A percentile compares a stretch with the other conserved stretches of the same genome.
These are phyloP conservation scores for Tubiluchus corallicola DNA, from an alignment of 2,888 invertebrate genomes.

Conservation along the genomic window DNA sequence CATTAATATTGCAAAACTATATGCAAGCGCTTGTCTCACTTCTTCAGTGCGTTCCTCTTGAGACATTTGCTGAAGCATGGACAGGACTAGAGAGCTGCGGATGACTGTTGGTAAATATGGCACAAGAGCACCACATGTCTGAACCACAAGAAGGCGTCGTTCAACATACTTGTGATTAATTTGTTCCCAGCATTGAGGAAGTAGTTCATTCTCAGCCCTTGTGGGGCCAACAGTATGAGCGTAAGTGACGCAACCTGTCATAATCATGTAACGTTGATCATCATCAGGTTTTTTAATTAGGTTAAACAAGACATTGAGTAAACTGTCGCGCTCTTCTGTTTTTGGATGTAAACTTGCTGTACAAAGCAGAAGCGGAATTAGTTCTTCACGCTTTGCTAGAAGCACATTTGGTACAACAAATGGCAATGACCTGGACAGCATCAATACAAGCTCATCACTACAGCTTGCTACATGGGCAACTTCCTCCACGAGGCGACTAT, in stretches of 20 bases:
- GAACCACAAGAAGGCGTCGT: slow-evolving; percentile 44
- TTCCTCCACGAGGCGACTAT: neutral
- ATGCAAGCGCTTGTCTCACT: slow-evolving; percentile 41
- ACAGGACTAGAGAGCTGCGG: slow-evolving; percentile 45
- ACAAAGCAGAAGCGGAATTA: slow-evolving; percentile 43
- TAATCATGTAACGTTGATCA: slow-evolving; percentile 38
- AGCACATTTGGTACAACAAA: slow-evolving; percentile 47
- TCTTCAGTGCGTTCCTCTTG: slow-evolving; percentile 42
- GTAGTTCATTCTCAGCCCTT: slow-evolving; percentile 43
- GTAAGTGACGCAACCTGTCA: slow-evolving; percentile 32
- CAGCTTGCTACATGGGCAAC: neutral
- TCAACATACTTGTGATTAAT: slow-evolving; percentile 46
- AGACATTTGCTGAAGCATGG: slow-evolving; percentile 51
- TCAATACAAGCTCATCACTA: slow-evolving; percentile 29
- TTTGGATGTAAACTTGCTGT: slow-evolving; percentile 41
- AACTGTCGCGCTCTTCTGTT: slow-evolving; percentile 39
- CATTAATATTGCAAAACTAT: slow-evolving; percentile 40
- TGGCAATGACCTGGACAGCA: slow-evolving; percentile 38
- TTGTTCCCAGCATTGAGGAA: slow-evolving; percentile 52
- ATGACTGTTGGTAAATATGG: slow-evolving; percentile 44
- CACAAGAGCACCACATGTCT: slow-evolving; percentile 44
- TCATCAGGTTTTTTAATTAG: slow-evolving; percentile 48
- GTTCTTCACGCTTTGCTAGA: slow-evolving; percentile 46
- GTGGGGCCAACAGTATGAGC: slow-evolving; percentile 31
- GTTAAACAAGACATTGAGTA: slow-evolving; percentile 46